Base-by-base conservation (phyloP, 2,113 vertebrate species). In the Malaclemys terrapin region DNA sequence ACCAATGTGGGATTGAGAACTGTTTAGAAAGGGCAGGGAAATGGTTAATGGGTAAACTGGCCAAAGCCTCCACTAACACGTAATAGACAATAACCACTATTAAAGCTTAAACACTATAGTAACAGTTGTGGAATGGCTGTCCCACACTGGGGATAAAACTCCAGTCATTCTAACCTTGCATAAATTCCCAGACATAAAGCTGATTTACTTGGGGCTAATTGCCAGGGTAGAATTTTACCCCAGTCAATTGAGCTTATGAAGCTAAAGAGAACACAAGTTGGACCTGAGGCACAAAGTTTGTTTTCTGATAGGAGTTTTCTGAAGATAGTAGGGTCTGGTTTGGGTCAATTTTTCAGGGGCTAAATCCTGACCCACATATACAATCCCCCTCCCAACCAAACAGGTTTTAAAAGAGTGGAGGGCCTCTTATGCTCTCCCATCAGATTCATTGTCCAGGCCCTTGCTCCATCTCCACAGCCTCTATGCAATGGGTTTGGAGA, bases 321-420 rank as follows among this genome's bases (percentile, higher is more conserved):
- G 24, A 13, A 81, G 69, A 38, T 22, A 17, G 2, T 19, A n/a
- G 38, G 90, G 3, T 8, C 22, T 45, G 80, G 72, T 79, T 38
- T 0, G 0, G 8, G 35, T 54, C 82, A 59, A 54, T 80, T 57
- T 35, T 93, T 56, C 57, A 84, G 65, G 54, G 22, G 50, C 31
- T 54, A 91, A 22, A 90, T 9, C 27, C 9, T 54, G 82, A 50
- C 25, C n/a, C 17, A 80, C 80, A 10, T 8, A 52, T n/a, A 42
- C 0, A 35, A 29, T 11, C 72, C 38, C 11, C 49, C 19, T 65
- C 75, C 10, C 2, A 2, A 56, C 8, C 35, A 54, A 72, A 52
- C 0, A 6, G 20, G 35, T 38, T 38, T 72, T 31, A 94, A 53
- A 57, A 0, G 0, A 0, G 22, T 2, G 1, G 47, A 13, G 38